Percentiles rank a stretch among this genome's conserved stretches.
Conservation (phyloP, 2,797 vertebrate genomes). For the Micrastur ruficollis region DNA sequence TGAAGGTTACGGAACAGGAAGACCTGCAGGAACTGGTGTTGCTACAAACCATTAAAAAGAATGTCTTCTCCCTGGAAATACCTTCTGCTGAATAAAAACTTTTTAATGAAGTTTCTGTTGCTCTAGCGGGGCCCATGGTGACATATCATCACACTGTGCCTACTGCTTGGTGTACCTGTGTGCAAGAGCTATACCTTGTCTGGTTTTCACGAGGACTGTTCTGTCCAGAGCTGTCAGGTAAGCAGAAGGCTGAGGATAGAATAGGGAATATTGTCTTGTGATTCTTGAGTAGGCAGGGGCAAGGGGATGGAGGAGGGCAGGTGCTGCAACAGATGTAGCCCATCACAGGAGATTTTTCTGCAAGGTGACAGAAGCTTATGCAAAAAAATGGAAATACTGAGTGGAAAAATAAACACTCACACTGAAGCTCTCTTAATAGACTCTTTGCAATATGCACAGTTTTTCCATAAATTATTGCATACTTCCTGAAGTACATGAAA, state of each 20-base stretch:
- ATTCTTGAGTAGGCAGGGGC: neutral
- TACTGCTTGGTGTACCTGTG: neutral
- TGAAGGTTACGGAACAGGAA: neutral
- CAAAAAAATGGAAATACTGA: constrained; percentile 17
- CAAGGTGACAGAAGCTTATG: constrained; percentile 32
- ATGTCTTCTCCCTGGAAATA: neutral
- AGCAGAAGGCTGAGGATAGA: constrained; percentile 27
- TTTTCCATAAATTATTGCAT: constrained; percentile 33
- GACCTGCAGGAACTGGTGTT: neutral
- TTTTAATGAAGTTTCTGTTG: neutral
- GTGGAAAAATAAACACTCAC: neutral
- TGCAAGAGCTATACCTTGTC: neutral
- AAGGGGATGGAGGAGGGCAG: neutral
- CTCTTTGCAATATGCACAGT: neutral
- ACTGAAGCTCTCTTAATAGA: neutral
- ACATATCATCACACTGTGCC: neutral
- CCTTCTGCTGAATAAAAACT: neutral
- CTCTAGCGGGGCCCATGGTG: neutral
- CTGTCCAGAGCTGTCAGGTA: constrained; percentile 24
- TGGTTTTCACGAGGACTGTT: constrained; percentile 29
- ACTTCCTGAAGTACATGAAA: constrained; percentile 30
- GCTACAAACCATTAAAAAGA: neutral
- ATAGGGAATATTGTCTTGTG: neutral
- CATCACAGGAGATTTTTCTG: constrained; percentile 41
- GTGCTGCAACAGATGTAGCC: constrained; percentile 38